Evolutionary conservation across 2,797 vertebrate genomes (phyloP).

Genomic region (Pangasius sanitwongsei): DNA sequence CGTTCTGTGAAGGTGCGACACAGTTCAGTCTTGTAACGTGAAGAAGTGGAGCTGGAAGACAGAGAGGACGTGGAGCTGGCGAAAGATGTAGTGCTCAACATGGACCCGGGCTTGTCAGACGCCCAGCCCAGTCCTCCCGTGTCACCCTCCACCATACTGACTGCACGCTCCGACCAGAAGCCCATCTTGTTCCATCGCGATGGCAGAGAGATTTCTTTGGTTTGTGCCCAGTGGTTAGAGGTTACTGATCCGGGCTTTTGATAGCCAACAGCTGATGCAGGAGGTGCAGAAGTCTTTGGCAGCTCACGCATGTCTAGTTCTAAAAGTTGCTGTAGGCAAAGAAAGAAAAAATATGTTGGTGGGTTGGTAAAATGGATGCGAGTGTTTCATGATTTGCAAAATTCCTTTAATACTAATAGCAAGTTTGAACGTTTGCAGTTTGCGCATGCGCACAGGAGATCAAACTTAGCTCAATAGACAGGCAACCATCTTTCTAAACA

Average conservation of each 20-base stretch:
- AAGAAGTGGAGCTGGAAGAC: conserved; percentile 62
- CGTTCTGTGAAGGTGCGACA: conserved; percentile 80
- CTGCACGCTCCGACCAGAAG: conserved; percentile 61
- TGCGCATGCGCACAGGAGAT: not conserved
- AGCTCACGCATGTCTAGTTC: conserved; percentile 56
- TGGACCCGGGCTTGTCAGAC: conserved; percentile 30
- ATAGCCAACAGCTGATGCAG: conserved; percentile 40
- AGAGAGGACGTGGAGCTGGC: conserved; percentile 46
- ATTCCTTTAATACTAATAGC: not conserved
- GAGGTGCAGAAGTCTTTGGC: conserved; percentile 11
- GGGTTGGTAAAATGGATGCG: too few species aligned
- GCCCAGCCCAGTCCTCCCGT: conserved; percentile 49
- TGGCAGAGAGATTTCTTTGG: conserved; percentile 37
- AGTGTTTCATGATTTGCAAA: not conserved
- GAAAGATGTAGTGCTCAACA: not conserved
- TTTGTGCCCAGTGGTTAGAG: conserved; percentile 48
- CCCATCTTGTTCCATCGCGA: conserved; percentile 51
- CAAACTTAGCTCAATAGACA: too few species aligned
- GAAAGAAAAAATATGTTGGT: not conserved
- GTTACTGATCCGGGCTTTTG: conserved; percentile 28
- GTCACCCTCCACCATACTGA: conserved; percentile 65
- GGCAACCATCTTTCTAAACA: not conserved
- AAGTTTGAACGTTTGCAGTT: not conserved
- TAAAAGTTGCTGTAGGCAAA: conserved; percentile 54
- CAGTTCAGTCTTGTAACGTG: conserved; percentile 83